These are phyloP conservation scores for Andrena camellia DNA, from an alignment of 2,888 invertebrate species.

Conservation along the genomic window DNA sequence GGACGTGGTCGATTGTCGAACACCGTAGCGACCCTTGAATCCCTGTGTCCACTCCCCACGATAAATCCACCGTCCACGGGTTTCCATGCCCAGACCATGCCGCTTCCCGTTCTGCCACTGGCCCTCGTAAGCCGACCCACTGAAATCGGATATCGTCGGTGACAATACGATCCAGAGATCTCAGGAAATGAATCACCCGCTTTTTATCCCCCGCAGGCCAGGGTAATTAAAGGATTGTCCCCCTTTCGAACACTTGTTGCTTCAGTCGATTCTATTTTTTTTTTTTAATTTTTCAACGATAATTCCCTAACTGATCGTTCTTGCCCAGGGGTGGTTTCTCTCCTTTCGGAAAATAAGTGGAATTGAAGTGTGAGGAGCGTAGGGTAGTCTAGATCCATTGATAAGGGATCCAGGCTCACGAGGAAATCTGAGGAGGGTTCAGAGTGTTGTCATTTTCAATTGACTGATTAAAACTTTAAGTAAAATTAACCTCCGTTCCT, in stretches of 20 bases:
- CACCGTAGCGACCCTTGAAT: conserved; percentile 99
- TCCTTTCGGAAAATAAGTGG: neutral
- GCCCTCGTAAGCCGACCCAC: conserved; percentile 98
- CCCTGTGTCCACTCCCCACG: conserved; percentile 99
- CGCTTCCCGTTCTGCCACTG: conserved; percentile 99
- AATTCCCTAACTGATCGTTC: neutral
- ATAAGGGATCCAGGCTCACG: too few relatives aligned
- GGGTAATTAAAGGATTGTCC: conserved; percentile 19
- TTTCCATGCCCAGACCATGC: conserved; percentile 99
- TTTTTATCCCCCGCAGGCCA: neutral
- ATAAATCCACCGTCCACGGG: conserved; percentile 98
- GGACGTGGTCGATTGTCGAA: conserved; percentile 97
- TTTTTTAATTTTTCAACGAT: neutral
- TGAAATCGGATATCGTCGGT: conserved; percentile 82
- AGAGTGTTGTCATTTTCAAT: too few relatives aligned
- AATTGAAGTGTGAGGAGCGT: neutral
- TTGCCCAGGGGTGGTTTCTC: neutral
- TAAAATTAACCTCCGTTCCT: too few relatives aligned
- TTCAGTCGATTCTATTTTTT: neutral
- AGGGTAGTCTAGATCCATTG: too few relatives aligned
- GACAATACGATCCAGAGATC: conserved; percentile 4
- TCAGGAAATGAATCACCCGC: neutral
- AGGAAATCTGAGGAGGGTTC: too few relatives aligned
- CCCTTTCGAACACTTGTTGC: conserved; percentile 44
- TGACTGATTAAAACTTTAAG: too few relatives aligned